Conservation (phyloP, 2,888 invertebrate species). For the Leucophenga maculata region DNA sequence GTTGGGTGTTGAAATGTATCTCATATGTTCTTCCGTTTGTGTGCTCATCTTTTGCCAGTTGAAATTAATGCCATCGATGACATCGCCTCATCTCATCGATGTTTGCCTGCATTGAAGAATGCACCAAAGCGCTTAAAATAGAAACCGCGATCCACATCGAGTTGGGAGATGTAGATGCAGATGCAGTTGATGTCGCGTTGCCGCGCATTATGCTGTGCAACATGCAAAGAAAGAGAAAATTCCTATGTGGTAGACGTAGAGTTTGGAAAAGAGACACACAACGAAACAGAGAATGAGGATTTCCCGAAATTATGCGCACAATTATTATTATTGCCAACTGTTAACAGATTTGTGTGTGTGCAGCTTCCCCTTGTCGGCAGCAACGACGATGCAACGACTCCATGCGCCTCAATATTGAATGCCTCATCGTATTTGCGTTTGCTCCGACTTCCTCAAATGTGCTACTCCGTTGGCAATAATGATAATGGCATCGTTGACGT, state of each 20-base stretch:
- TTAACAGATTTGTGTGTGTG: constrained; percentile 71
- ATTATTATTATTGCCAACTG: constrained; percentile 69
- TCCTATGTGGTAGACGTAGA: no score
- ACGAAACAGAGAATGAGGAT: no score
- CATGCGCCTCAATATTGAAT: no score
- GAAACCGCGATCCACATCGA: background rate
- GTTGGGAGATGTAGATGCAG: no score
- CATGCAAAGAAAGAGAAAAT: no score
- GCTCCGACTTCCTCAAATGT: background rate
- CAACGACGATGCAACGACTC: background rate
- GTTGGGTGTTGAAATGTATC: constrained; percentile 16
- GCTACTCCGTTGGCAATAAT: background rate
- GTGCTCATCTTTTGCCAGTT: no score
- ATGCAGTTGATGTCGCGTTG: no score
- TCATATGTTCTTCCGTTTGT: background rate
- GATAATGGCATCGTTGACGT: constrained; percentile 8
- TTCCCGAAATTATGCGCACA: constrained; percentile 53
- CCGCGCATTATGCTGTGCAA: no score
- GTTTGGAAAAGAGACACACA: no score
- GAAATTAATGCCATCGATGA: constrained; percentile 28
- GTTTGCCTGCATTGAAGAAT: no score
- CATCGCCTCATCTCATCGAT: constrained; percentile 10
- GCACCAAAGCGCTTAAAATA: constrained; percentile 7
- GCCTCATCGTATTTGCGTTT: no score
- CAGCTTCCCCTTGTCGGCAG: background rate